Evolutionary conservation across 2,888 invertebrate species (phyloP).

Genomic region (Zygaena filipendulae): DNA sequence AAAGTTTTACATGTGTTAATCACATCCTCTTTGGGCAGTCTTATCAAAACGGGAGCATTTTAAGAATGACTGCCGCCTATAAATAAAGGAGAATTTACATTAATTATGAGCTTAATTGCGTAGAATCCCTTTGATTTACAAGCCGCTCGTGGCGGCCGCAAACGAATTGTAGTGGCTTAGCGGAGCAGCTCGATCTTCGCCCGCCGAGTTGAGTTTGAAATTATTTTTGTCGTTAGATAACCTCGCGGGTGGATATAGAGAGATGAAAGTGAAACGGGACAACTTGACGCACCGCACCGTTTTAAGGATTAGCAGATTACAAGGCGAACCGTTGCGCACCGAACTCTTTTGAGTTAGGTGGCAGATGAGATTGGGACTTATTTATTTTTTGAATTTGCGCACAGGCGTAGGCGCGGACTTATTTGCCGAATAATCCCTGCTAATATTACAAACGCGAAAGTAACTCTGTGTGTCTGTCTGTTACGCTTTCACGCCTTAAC

Average conservation of each 20-base stretch:
- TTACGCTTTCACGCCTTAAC: too few relatives aligned
- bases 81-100: constrained; percentile 63
- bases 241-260: constrained; percentile 30
- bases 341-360: too few relatives aligned
- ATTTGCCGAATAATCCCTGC: too few relatives aligned
- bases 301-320: constrained; percentile 48
- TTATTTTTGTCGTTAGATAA: constrained; percentile 58
- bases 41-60: constrained; percentile 61
- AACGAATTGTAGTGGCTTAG: constrained; percentile 65
- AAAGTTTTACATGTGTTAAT: constrained; percentile 56
- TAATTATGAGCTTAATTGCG: constrained; percentile 67
- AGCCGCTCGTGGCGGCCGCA: constrained; percentile 61
- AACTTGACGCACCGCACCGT: constrained; percentile 45
- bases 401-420: too few relatives aligned
- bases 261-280: constrained; percentile 61
- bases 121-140: constrained; percentile 69
- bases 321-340: too few relatives aligned
- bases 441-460: too few relatives aligned
- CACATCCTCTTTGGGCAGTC: constrained; percentile 39
- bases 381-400: too few relatives aligned
- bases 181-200: constrained; percentile 47
- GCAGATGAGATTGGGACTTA: too few relatives aligned
- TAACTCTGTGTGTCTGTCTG: too few relatives aligned
- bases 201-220: constrained; percentile 45
- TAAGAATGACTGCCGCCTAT: constrained; percentile 61